Evolutionary conservation across 2,888 invertebrate species (phyloP).

Genomic region (Orthonevra nobilis): DNA sequence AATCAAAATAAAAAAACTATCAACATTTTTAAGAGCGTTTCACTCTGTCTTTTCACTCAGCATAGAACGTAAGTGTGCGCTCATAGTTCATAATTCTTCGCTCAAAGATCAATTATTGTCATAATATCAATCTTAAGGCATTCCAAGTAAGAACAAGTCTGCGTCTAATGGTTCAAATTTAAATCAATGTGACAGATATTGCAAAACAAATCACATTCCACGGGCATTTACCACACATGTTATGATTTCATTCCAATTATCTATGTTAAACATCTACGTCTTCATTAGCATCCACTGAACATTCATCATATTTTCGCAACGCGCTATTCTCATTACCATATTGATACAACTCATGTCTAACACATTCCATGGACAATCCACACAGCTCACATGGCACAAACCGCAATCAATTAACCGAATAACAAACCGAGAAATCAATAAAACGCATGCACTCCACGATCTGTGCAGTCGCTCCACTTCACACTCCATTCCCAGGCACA

Average conservation of each 20-base stretch:
- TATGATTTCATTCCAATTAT: conserved; percentile 32
- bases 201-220: conserved; percentile 39
- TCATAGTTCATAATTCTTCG: too few relatives aligned
- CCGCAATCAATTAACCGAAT: conserved; percentile 54
- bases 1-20: too few relatives aligned
- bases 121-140: too few relatives aligned
- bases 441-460: conserved; percentile 48
- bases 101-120: too few relatives aligned
- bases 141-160: too few relatives aligned
- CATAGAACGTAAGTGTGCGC: too few relatives aligned
- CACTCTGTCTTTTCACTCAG: too few relatives aligned
- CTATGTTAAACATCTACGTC: conserved; percentile 33
- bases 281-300: conserved; percentile 50
- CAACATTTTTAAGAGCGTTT: too few relatives aligned
- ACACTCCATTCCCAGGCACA: neutral
- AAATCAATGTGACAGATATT: neutral
- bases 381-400: conserved; percentile 1
- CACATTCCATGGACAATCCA: neutral
- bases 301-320: conserved; percentile 44
- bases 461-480: conserved; percentile 1
- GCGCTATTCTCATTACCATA: conserved; percentile 30
- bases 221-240: neutral
- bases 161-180: too few relatives aligned
- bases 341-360: neutral
- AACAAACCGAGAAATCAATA: conserved; percentile 62